Base-by-base conservation (phyloP, 2,113 vertebrate genomes). In the Melanotaenia duboulayi region DNA sequence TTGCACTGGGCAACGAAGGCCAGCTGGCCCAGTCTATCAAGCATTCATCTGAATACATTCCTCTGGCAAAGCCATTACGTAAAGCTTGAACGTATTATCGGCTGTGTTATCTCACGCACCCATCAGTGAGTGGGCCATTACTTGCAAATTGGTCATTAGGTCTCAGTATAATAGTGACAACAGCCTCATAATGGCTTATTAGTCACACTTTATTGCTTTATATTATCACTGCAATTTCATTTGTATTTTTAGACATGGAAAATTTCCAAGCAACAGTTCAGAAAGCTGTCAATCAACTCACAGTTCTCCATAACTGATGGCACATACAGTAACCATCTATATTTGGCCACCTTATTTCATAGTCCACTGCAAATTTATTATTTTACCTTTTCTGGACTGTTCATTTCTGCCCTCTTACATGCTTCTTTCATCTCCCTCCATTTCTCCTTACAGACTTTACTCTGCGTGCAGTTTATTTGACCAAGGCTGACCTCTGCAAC, bases 1-100 rank as follows among this genome's bases (percentile, higher is more conserved):
- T 74, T 46, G 58, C 11, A 4, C 46, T 60, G 55, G 51, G 6
- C 0, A 22, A 20, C 42, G 58, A 69, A 58, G 70, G 69, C 74
- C 83, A 81, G 79, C 74, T 86, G 86, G 75, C 71, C 50, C 6
- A 37, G 62, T 79, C 39, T 61, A 69, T 84, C 65, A 80, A 71
- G 51, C 65, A n/a, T 65, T 75, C 69, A 80, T 83, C 59, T 77
- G 54, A 71, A 74, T 42, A 46, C 74, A 88, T 90, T 88, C 81
- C 82, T 81, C 32, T 57, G 60, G 84, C 61, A 78, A 69, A 82
- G 72, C 64, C 83, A 50, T 75, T 74, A 66, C 74, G 71, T 62
- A 68, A 63, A 65, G n/a, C 68, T 62, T 48, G 59, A 80, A 61
- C 70, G 57, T 74, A 56, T 66, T 73, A 74, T 80, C 68, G 64